A percentile compares a stretch with the other conserved stretches of the same genome.
Evolutionary conservation across 1,140 invertebrate genomes (phyloP).

Genomic region (Myzus persicae): DNA sequence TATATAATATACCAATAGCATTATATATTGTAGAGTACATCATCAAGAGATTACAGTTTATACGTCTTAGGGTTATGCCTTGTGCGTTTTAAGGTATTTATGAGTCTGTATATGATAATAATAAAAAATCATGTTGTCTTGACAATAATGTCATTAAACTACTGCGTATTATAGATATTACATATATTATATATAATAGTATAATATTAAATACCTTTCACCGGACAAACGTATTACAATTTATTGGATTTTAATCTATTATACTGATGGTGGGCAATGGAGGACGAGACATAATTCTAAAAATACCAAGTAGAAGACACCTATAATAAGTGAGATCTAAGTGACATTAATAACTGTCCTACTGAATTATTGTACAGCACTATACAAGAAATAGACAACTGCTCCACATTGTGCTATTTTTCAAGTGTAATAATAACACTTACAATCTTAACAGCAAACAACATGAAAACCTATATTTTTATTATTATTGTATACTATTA

Average conservation of each 20-base stretch:
- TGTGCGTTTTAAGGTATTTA: background rate
- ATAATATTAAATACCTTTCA: background rate
- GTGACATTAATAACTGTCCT: slow-evolving; percentile 10
- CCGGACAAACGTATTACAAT: background rate
- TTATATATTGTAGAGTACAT: background rate
- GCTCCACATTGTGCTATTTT: background rate
- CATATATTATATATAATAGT: background rate
- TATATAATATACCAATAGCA: background rate
- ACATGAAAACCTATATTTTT: background rate
- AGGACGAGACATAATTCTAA: background rate
- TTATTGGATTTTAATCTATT: background rate
- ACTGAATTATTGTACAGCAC: background rate
- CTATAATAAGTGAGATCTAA: background rate
- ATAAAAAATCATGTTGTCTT: background rate
- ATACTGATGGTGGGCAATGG: background rate
- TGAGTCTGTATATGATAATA: background rate
- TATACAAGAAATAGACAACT: background rate
- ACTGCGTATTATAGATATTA: background rate
- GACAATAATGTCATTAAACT: background rate
- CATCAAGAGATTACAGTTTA: background rate
- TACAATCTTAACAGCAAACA: background rate
- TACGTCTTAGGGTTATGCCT: background rate
- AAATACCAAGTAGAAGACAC: background rate
- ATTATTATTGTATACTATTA: too few relatives aligned
- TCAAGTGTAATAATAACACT: background rate